These are phyloP conservation scores for Phymastichus coffea DNA, from an alignment of 1,140 invertebrate species.

Conservation along the genomic window DNA sequence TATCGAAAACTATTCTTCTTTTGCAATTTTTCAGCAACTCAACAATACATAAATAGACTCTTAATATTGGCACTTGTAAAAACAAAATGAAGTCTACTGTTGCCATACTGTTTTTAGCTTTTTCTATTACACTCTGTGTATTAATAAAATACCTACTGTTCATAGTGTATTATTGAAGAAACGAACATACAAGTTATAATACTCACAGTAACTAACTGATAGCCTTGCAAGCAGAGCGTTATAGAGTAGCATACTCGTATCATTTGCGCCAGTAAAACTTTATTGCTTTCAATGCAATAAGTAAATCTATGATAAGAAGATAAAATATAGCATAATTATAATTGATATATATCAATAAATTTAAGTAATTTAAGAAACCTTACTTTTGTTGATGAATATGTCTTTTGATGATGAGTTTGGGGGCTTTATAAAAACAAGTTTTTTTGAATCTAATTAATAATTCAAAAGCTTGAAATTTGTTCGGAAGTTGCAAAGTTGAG, in stretches of 20 bases:
- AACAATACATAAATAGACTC: conserved; percentile 23
- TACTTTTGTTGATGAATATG: conserved; percentile 12
- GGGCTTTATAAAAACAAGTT: too few relatives aligned
- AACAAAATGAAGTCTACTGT: neutral
- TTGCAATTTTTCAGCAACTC: conserved; percentile 20
- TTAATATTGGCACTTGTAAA: conserved; percentile 11
- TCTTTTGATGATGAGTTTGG: conserved; percentile 1
- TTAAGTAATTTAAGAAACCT: neutral
- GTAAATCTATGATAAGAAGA: conserved; percentile 17
- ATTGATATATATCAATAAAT: neutral
- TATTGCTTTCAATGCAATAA: conserved; percentile 22
- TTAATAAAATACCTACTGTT: neutral
- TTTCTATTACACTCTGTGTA: neutral
- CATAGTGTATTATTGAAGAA: neutral
- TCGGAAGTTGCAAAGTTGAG: too few relatives aligned
- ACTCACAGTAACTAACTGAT: conserved; percentile 22
- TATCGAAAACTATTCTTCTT: neutral
- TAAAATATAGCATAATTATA: neutral
- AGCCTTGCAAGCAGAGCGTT: conserved; percentile 24
- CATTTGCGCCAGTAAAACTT: conserved; percentile 24
- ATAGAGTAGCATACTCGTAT: conserved; percentile 6
- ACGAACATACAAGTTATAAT: neutral
- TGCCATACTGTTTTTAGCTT: neutral
- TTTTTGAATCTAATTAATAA: neutral
- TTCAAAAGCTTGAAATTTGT: neutral